Percentiles rank a stretch among this genome's conserved stretches.
Evolutionary conservation across 2,888 invertebrate genomes (phyloP).

Genomic region (Nomada hirtipes): DNA sequence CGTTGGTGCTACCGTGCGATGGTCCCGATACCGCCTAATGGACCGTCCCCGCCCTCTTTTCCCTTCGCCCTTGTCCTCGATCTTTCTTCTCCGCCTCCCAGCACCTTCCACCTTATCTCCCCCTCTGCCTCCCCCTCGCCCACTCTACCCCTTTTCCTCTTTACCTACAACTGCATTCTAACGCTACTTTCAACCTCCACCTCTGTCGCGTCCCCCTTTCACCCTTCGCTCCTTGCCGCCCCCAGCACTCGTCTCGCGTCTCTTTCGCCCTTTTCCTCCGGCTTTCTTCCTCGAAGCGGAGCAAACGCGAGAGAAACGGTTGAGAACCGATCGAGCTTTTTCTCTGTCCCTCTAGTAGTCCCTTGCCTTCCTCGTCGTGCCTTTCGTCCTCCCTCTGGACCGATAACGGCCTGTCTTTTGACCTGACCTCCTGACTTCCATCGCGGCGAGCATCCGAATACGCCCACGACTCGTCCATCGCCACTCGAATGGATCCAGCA

Average conservation of each 20-base stretch:
- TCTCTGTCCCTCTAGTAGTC: neutral
- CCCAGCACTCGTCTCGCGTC: constrained; percentile 47
- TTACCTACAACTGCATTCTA: constrained; percentile 55
- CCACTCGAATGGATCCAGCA: neutral
- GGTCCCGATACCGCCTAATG: constrained; percentile 84
- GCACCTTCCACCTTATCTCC: constrained; percentile 68
- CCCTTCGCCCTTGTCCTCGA: constrained; percentile 72
- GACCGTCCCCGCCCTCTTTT: constrained; percentile 82
- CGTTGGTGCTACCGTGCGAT: constrained; percentile 84
- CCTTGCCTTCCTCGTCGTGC: neutral
- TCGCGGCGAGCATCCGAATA: constrained; percentile 35
- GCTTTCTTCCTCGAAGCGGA: constrained; percentile 44
- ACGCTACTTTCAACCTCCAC: constrained; percentile 64
- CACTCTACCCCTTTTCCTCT: constrained; percentile 43
- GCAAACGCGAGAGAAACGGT: constrained; percentile 8
- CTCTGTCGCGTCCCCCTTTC: constrained; percentile 18
- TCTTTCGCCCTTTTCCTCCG: constrained; percentile 36
- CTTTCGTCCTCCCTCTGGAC: constrained; percentile 31
- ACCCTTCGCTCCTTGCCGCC: neutral
- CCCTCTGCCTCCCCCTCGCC: constrained; percentile 44
- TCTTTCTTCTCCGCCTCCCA: constrained; percentile 71
- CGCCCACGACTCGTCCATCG: constrained; percentile 24
- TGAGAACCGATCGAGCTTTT: constrained; percentile 28
- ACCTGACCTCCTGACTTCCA: constrained; percentile 58
- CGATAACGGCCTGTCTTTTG: constrained; percentile 58